A percentile compares a stretch with the other conserved stretches of the same genome.
Evolutionary conservation across 2,888 invertebrate species (phyloP).

Genomic region (Blastobasis adustella): DNA sequence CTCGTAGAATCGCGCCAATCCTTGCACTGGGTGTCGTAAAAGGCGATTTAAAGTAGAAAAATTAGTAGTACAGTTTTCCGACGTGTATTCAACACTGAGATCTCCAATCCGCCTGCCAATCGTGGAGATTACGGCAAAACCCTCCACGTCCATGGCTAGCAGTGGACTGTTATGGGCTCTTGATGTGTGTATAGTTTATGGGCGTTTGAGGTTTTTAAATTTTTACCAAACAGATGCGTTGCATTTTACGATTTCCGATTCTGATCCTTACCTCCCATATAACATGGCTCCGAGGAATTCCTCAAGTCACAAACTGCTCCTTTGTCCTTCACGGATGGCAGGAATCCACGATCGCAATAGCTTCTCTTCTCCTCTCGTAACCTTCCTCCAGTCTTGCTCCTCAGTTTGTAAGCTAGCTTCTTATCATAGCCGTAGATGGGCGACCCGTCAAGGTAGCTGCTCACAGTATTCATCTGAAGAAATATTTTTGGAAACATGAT

Average conservation of each 20-base stretch:
- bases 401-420: conserved; percentile 42
- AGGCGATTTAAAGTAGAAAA: no score
- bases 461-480: conserved; percentile 80
- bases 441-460: conserved; percentile 72
- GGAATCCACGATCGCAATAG: conserved; percentile 40
- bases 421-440: conserved; percentile 66
- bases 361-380: conserved; percentile 45
- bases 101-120: neutral
- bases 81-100: neutral
- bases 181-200: no score
- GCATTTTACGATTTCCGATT: neutral
- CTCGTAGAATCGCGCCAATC: no score
- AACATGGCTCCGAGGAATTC: conserved; percentile 58
- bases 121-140: neutral
- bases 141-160: no score
- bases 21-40: no score
- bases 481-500: neutral
- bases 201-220: no score
- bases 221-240: no score
- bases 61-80: no score
- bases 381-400: conserved; percentile 55
- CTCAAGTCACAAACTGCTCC: conserved; percentile 50
- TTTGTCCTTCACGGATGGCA: conserved; percentile 58
- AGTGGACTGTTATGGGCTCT: no score
- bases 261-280: conserved; percentile 50